phyloP scores from a whole-genome alignment of 2,888 invertebrate species.

The Euphydryas editha region DNA sequence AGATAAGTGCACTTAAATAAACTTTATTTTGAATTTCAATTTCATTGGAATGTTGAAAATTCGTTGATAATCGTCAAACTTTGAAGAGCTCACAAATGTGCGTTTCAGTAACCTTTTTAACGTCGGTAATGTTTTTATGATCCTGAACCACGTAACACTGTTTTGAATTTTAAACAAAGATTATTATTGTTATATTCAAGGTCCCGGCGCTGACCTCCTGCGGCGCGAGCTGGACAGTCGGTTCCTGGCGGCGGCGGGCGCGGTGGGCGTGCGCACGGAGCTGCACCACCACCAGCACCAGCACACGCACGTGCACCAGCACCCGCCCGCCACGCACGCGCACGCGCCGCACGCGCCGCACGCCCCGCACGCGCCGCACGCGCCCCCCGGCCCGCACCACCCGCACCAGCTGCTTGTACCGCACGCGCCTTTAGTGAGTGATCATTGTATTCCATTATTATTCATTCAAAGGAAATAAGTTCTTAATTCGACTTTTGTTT shows the following conservation, averaged over 20 bases:
- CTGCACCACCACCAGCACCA: constrained; percentile 97
- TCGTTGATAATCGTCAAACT: too few species aligned
- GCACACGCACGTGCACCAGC: constrained; percentile 95
- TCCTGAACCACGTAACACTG: too few species aligned
- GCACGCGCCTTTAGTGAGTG: constrained; percentile 85
- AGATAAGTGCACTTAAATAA: too few species aligned
- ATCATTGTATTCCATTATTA: not conserved
- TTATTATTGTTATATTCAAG: constrained; percentile 52
- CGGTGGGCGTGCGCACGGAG: constrained; percentile 89
- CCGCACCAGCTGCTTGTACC: constrained; percentile 60
- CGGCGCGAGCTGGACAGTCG: constrained; percentile 95
- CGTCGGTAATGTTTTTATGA: too few species aligned
- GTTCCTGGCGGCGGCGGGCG: constrained; percentile 93
- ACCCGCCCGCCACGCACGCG: constrained; percentile 87
- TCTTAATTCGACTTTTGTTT: too few species aligned
- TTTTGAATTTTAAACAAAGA: not conserved
- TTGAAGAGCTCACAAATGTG: too few species aligned
- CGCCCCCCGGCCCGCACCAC: constrained; percentile 68
- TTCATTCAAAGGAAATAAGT: not conserved
- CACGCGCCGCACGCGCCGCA: constrained; percentile 71
- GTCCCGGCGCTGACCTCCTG: constrained; percentile 89
- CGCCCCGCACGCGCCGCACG: constrained; percentile 53
- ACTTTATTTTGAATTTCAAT: too few species aligned
- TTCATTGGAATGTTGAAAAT: too few species aligned
- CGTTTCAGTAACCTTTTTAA: too few species aligned